Conservation (phyloP, 1,140 invertebrate species). For the Melitaea cinxia region DNA sequence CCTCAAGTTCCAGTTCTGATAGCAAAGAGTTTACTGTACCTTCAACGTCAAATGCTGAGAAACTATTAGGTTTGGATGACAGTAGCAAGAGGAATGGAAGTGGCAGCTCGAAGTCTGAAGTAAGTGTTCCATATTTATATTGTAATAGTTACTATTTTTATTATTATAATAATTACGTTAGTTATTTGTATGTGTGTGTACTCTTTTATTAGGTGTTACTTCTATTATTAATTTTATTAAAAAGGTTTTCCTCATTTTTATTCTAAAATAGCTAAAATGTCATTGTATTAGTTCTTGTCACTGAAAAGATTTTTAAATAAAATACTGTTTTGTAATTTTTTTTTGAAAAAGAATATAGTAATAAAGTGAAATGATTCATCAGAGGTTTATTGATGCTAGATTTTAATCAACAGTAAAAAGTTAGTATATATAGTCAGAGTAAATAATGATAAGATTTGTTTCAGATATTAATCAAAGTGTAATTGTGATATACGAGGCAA, state of each 20-base stretch:
- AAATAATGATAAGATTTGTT: not conserved
- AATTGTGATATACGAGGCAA: not conserved
- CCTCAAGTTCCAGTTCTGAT: conserved; percentile 64
- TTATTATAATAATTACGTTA: not conserved
- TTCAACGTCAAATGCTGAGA: conserved; percentile 73
- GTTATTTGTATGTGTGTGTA: too few species aligned
- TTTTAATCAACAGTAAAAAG: not conserved
- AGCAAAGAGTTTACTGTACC: conserved; percentile 67
- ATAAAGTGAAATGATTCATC: too few species aligned
- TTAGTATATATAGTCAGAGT: too few species aligned
- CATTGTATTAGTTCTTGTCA: too few species aligned
- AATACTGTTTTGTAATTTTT: not conserved
- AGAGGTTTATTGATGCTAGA: not conserved
- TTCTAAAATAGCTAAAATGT: too few species aligned
- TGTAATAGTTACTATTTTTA: not conserved
- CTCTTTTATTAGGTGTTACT: too few species aligned
- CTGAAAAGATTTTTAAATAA: too few species aligned
- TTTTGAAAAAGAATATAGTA: not conserved
- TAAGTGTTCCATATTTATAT: conserved; percentile 35
- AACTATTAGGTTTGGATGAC: conserved; percentile 60
- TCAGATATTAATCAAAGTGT: not conserved
- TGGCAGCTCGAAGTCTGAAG: conserved; percentile 53
- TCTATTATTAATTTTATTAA: too few species aligned
- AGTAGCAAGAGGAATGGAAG: conserved; percentile 48
- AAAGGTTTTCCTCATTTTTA: too few species aligned